A percentile compares a stretch with the other conserved stretches of the same genome.
These are phyloP conservation scores for Phania funesta DNA, from an alignment of 2,888 invertebrate genomes.

Conservation along the genomic window DNA sequence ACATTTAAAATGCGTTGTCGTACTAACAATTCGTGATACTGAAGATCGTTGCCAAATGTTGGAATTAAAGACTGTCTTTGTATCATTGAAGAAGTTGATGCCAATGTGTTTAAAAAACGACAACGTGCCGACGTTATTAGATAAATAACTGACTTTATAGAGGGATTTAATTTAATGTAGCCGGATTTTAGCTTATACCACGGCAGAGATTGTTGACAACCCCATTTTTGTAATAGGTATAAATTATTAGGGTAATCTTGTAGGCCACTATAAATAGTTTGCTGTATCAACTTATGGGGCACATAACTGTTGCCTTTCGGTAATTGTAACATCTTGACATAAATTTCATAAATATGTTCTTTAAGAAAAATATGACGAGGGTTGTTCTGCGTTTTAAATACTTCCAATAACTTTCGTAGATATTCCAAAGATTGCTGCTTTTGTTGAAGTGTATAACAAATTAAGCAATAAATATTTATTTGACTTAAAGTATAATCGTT, in stretches of 20 bases:
- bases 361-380: slow-evolving; percentile 73
- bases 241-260: slow-evolving; percentile 83
- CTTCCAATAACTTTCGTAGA: slow-evolving; percentile 69
- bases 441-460: slow-evolving; percentile 70
- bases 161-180: slow-evolving; percentile 79
- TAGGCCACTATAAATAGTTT: slow-evolving; percentile 79
- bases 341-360: slow-evolving; percentile 81
- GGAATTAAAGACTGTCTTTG: neutral
- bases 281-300: slow-evolving; percentile 79
- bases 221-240: slow-evolving; percentile 81
- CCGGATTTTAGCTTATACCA: slow-evolving; percentile 82
- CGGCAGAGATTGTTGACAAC: slow-evolving; percentile 79
- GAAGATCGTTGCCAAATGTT: slow-evolving; percentile 51
- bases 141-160: slow-evolving; percentile 81
- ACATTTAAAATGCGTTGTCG: slow-evolving; percentile 76
- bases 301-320: slow-evolving; percentile 74
- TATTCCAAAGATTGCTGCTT: slow-evolving; percentile 71
- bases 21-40: slow-evolving; percentile 70
- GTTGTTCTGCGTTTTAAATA: slow-evolving; percentile 68
- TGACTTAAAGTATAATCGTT: slow-evolving; percentile 73
- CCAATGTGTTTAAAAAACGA: slow-evolving; percentile 69
- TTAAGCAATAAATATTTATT: slow-evolving; percentile 72
- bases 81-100: neutral
- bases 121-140: slow-evolving; percentile 79
- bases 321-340: slow-evolving; percentile 73